These are phyloP conservation scores for Heterochromis multidens DNA, from an alignment of 2,113 vertebrate genomes.

Conservation along the genomic window DNA sequence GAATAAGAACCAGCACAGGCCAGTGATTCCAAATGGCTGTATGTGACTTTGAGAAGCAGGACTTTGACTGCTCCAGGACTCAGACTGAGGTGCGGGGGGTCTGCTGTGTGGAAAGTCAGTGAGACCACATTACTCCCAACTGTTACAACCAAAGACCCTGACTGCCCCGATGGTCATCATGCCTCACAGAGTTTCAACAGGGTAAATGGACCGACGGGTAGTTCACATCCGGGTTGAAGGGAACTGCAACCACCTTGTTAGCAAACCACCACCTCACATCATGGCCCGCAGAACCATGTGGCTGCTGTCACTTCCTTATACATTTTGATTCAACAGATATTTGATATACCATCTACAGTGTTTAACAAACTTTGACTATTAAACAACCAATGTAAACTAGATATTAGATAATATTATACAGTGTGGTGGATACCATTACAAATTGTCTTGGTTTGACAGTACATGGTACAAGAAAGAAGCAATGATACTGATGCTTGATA, in stretches of 20 bases:
- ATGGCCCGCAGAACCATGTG: background rate
- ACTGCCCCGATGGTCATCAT: constrained; percentile 35
- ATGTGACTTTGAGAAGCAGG: constrained; percentile 61
- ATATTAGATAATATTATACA: background rate
- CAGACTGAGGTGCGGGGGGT: constrained; percentile 27
- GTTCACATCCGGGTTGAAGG: constrained; percentile 64
- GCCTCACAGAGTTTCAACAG: constrained; percentile 58
- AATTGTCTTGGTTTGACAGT: background rate
- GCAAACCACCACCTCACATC: background rate
- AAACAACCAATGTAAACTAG: background rate
- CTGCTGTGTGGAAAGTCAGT: constrained; percentile 53
- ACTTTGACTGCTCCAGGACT: constrained; percentile 59
- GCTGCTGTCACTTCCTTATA: background rate
- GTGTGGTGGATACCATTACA: background rate
- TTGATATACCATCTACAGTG: background rate
- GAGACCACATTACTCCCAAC: constrained; percentile 57
- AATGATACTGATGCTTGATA: background rate
- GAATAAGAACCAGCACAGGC: constrained; percentile 49
- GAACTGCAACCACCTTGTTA: background rate
- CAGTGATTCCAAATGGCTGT: constrained; percentile 45
- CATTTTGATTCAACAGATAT: background rate
- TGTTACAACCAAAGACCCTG: constrained; percentile 47
- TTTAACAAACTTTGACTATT: background rate
- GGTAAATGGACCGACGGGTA: constrained; percentile 53
- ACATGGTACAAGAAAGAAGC: background rate